phyloP scores from a whole-genome alignment of 2,888 invertebrate genomes.

The Diaperis boleti region DNA sequence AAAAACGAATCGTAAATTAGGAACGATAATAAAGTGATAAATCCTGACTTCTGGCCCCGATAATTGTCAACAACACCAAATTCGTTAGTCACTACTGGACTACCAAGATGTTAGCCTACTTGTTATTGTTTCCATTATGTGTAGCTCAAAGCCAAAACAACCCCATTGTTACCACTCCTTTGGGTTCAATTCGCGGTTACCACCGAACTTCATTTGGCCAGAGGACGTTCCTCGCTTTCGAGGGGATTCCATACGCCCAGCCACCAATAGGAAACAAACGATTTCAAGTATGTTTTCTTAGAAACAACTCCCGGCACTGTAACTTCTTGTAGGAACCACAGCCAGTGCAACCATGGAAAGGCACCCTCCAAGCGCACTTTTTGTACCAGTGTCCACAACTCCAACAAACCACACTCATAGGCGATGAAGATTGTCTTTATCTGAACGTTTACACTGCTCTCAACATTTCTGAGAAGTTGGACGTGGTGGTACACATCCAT shows the following conservation, averaged over 20 bases:
- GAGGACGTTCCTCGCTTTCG: too few species aligned
- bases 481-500: conserved; percentile 74
- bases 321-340: not conserved
- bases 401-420: conserved; percentile 57
- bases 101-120: too few species aligned
- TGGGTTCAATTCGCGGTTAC: conserved; percentile 47
- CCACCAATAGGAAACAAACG: conserved; percentile 45
- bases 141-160: too few species aligned
- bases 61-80: too few species aligned
- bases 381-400: conserved; percentile 61
- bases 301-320: not conserved
- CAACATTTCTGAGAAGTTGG: conserved; percentile 57
- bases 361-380: conserved; percentile 76
- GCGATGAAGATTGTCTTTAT: conserved; percentile 74
- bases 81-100: too few species aligned
- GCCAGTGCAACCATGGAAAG: conserved; percentile 70
- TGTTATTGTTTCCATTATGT: too few species aligned
- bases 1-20: too few species aligned
- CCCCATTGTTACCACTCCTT: conserved; percentile 42
- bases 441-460: conserved; percentile 72
- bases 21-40: too few species aligned
- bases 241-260: conserved; percentile 50
- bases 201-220: conserved; percentile 50
- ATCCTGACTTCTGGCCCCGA: too few species aligned
- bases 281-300: conserved; percentile 44